Conservation (phyloP, 2,888 invertebrate species). For the Acrobasis repandana region DNA sequence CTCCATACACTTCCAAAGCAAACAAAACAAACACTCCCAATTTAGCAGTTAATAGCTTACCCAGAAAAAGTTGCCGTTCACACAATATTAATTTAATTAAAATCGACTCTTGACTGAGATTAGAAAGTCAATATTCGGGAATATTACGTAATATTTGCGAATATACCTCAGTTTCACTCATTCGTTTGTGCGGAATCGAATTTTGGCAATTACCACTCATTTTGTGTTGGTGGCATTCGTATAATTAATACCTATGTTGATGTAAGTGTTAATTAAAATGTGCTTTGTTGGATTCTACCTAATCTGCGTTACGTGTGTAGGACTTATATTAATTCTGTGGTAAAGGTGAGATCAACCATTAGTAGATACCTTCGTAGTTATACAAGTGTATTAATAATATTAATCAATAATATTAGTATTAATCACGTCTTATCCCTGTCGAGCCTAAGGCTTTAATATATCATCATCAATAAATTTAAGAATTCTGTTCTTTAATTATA, state of each 20-base stretch:
- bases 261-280: conserved; percentile 15
- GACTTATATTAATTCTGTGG: no score
- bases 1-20: conserved; percentile 36
- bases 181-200: conserved; percentile 38
- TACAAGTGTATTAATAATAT: no score
- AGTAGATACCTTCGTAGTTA: no score
- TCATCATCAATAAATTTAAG: no score
- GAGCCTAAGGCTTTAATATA: no score
- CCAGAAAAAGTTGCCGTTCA: conserved; percentile 44
- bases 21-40: conserved; percentile 33
- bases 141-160: conserved; percentile 33
- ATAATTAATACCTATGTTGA: conserved; percentile 19
- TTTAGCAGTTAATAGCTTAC: conserved; percentile 50
- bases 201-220: conserved; percentile 31
- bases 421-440: no score
- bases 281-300: background rate
- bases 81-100: conserved; percentile 47
- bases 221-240: background rate
- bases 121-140: conserved; percentile 38
- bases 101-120: conserved; percentile 39
- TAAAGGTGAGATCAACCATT: no score
- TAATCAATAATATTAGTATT: no score
- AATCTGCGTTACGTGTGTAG: background rate
- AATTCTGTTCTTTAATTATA: no score
- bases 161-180: conserved; percentile 24